Conservation (phyloP, 1,140 invertebrate species). For the Ganaspis sp. region DNA sequence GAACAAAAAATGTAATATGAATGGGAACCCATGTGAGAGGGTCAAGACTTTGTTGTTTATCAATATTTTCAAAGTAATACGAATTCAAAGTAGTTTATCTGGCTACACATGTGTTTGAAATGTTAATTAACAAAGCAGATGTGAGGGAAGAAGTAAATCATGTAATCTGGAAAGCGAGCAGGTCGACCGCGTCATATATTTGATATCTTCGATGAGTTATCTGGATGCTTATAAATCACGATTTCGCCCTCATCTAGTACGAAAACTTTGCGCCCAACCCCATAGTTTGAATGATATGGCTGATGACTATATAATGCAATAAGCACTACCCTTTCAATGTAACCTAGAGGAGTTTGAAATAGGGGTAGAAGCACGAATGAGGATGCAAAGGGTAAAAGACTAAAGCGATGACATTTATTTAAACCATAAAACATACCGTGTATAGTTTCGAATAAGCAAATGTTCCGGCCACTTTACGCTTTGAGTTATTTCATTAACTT, state of each 20-base stretch:
- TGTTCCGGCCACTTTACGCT: not conserved
- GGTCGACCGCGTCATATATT: conserved; percentile 46
- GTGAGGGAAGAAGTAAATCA: conserved; percentile 70
- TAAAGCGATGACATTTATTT: conserved; percentile 16
- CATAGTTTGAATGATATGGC: conserved; percentile 60
- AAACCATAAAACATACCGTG: not conserved
- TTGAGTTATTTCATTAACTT: not conserved
- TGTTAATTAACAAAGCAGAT: conserved; percentile 67
- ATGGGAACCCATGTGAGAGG: too few relatives aligned
- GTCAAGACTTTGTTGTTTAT: too few relatives aligned
- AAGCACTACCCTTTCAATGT: conserved; percentile 56
- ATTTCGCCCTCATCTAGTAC: conserved; percentile 46
- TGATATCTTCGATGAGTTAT: conserved; percentile 69
- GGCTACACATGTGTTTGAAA: conserved; percentile 31
- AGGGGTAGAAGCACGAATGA: conserved; percentile 8
- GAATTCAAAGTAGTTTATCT: not conserved
- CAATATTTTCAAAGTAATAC: too few relatives aligned
- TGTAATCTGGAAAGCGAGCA: conserved; percentile 51
- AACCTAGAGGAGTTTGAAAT: conserved; percentile 39
- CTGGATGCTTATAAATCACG: conserved; percentile 70
- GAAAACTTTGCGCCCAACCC: not conserved
- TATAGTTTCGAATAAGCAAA: not conserved
- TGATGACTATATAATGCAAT: conserved; percentile 68
- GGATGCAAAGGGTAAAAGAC: conserved; percentile 13
- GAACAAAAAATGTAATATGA: too few relatives aligned